These are phyloP conservation scores for Elachura formosa DNA, from an alignment of 2,113 vertebrate species.

Conservation along the genomic window DNA sequence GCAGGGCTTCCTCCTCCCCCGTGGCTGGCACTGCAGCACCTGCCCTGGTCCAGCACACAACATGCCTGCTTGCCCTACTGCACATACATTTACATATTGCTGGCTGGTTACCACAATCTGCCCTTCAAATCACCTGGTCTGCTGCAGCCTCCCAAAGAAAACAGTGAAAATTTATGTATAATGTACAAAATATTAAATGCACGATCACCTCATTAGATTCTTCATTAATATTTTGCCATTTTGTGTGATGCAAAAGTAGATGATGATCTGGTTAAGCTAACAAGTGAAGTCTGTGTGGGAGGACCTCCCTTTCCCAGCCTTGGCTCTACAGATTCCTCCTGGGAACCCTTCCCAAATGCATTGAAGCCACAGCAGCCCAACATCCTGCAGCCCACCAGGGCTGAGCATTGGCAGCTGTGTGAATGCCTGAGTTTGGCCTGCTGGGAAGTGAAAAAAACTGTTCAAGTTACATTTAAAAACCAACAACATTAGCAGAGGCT, in stretches of 20 bases:
- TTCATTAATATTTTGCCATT: background rate
- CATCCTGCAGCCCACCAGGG: background rate
- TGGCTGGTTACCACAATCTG: background rate
- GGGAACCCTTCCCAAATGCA: background rate
- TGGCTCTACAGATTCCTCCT: background rate
- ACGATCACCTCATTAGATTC: background rate
- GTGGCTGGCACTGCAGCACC: background rate
- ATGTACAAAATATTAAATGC: background rate
- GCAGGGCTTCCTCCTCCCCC: background rate
- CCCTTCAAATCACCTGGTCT: background rate
- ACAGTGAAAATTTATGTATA: background rate
- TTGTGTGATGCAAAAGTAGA: rapidly evolving
- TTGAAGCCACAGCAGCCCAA: background rate
- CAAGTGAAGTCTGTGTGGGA: background rate
- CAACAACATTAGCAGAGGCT: background rate
- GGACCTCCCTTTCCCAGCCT: background rate
- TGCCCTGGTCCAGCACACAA: background rate
- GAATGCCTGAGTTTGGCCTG: background rate
- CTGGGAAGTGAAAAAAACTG: background rate
- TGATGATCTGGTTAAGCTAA: background rate
- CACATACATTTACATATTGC: background rate
- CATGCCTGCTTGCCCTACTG: background rate
- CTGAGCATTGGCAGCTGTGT: background rate
- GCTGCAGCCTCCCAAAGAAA: background rate
- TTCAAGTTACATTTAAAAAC: background rate